A percentile compares a stretch with the other conserved stretches of the same genome.
These are phyloP conservation scores for Blennius ocellaris DNA, from an alignment of 2,113 vertebrate genomes.

Conservation along the genomic window DNA sequence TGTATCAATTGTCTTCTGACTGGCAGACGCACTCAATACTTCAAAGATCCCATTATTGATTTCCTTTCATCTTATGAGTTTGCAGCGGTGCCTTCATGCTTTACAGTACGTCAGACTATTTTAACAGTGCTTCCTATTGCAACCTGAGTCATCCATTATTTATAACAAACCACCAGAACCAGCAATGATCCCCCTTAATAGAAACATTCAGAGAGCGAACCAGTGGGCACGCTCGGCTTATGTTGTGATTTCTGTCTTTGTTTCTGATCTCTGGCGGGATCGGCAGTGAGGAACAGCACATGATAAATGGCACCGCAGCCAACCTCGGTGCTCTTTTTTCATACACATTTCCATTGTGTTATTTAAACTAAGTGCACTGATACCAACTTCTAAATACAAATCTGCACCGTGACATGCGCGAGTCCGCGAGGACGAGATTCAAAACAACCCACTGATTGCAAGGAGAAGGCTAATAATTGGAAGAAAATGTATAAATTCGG, in stretches of 20 bases:
- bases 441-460: slow-evolving; percentile 86
- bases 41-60: slow-evolving; percentile 17
- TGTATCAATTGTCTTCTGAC: slow-evolving; percentile 6
- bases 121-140: slow-evolving; percentile 18
- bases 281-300: slow-evolving; percentile 40
- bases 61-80: slow-evolving; percentile 33
- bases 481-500: slow-evolving; percentile 91
- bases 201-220: slow-evolving; percentile 38
- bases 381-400: slow-evolving; percentile 6
- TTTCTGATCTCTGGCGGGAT: slow-evolving; percentile 51
- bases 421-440: slow-evolving; percentile 16
- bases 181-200: slow-evolving; percentile 45
- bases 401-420: slow-evolving; percentile 9
- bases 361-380: slow-evolving; percentile 10
- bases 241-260: slow-evolving; percentile 48
- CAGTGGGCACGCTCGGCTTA: slow-evolving; percentile 48
- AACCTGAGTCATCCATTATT: slow-evolving; percentile 37
- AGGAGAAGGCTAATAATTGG: slow-evolving; percentile 90
- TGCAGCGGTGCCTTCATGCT: slow-evolving; percentile 10
- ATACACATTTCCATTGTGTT: slow-evolving; percentile 16
- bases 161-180: slow-evolving; percentile 35
- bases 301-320: slow-evolving; percentile 34
- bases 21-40: slow-evolving; percentile 34
- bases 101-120: slow-evolving; percentile 18
- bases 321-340: slow-evolving; percentile 6